These are phyloP conservation scores for Buteo buteo DNA, from an alignment of 2,113 vertebrate species.

Conservation along the genomic window DNA sequence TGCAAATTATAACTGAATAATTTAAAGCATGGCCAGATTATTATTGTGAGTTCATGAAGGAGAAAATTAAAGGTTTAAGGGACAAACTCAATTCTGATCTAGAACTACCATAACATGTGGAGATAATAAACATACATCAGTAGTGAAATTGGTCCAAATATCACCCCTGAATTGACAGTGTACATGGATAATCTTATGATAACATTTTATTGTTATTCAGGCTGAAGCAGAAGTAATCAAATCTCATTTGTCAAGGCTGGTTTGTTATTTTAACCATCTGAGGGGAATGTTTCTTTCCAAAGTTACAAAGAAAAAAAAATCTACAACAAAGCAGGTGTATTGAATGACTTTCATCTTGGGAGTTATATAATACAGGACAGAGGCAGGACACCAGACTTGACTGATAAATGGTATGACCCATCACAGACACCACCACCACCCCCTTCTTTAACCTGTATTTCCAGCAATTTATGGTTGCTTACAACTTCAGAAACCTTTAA, in stretches of 20 bases:
- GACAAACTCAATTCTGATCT: constrained; percentile 21
- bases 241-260: not conserved
- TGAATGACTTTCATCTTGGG: not conserved
- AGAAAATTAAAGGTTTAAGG: constrained; percentile 51
- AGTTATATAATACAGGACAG: not conserved
- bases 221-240: constrained; percentile 12
- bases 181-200: not conserved
- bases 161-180: not conserved
- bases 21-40: constrained; percentile 20
- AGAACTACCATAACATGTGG: not conserved
- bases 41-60: constrained; percentile 12
- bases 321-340: not conserved
- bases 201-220: not conserved
- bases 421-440: accelerated
- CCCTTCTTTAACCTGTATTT: not conserved
- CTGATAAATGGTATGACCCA: not conserved
- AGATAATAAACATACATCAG: not conserved
- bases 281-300: not conserved
- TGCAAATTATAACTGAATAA: constrained; percentile 34
- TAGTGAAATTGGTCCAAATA: not conserved
- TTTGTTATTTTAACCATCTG: not conserved
- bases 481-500: not conserved
- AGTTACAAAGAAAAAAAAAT: not conserved
- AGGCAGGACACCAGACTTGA: not conserved
- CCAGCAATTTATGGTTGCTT: not conserved